These are phyloP conservation scores for Phylloscopus trochilus DNA, from an alignment of 2,113 vertebrate species.

Conservation along the genomic window DNA sequence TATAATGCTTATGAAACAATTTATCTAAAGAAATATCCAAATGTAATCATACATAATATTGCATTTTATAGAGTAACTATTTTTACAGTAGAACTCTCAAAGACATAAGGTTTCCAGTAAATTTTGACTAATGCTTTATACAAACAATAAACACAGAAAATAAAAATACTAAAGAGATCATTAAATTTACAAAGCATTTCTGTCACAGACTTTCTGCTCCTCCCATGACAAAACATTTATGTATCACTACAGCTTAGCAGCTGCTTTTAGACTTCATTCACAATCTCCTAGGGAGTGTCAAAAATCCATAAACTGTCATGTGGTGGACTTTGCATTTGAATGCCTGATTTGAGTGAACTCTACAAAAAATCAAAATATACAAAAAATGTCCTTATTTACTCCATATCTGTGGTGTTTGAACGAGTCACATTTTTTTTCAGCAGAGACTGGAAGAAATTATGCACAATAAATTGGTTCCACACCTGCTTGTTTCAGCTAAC, in stretches of 20 bases:
- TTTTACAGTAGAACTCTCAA: background rate
- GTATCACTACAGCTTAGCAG: background rate
- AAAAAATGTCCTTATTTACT: background rate
- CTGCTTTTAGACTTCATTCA: background rate
- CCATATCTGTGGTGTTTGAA: background rate
- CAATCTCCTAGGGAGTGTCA: background rate
- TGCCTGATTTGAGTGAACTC: background rate
- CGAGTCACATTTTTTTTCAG: conserved; percentile 3
- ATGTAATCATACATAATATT: background rate
- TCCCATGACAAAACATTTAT: background rate
- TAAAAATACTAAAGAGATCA: background rate
- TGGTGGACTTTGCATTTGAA: background rate
- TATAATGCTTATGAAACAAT: background rate
- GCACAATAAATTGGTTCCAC: conserved; percentile 60
- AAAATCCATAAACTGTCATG: background rate
- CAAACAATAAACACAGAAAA: background rate
- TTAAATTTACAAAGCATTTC: background rate
- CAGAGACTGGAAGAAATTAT: conserved; percentile 48
- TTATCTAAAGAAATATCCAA: background rate
- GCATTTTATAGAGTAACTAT: background rate
- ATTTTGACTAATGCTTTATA: background rate
- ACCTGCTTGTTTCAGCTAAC: conserved; percentile 38
- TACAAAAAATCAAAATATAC: conserved; percentile 9
- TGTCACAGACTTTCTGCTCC: background rate
- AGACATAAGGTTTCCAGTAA: background rate